Evolutionary conservation across 2,113 vertebrate genomes (phyloP).

Genomic region (Psilopsiagon aurifrons): DNA sequence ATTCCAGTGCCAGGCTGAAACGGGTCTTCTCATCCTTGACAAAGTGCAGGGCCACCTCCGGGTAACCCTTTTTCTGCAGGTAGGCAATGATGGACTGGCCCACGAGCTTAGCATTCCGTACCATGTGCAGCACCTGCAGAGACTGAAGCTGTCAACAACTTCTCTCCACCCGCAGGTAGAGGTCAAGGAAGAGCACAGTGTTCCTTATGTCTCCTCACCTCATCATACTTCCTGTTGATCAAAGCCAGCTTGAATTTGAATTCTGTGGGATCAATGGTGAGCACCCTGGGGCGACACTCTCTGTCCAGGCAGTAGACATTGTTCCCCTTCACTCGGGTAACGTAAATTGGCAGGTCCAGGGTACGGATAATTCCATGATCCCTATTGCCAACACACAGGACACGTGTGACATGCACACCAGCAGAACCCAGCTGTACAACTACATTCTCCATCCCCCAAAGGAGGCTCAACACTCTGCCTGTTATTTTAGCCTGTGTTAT

Average conservation of each 20-base stretch:
- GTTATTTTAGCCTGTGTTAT: neutral
- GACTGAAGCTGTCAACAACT: neutral
- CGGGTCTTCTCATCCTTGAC: conserved; percentile 98
- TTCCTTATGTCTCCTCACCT: conserved; percentile 73
- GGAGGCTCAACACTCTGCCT: neutral
- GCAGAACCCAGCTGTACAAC: no score
- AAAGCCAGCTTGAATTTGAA: conserved; percentile 96
- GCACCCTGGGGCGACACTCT: conserved; percentile 90
- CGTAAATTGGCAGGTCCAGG: conserved; percentile 95
- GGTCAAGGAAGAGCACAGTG: neutral
- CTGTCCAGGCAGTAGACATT: conserved; percentile 95
- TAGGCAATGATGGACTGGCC: conserved; percentile 99
- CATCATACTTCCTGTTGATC: conserved; percentile 95
- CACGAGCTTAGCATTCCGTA: conserved; percentile 93
- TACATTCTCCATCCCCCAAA: neutral
- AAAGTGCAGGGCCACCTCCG: conserved; percentile 95
- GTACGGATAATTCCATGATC: conserved; percentile 97
- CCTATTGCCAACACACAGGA: conserved; percentile 33
- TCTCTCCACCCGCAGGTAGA: no score
- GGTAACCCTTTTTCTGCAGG: conserved; percentile 97
- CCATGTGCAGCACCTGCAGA: conserved; percentile 94
- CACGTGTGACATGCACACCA: accelerated
- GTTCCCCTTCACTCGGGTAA: conserved; percentile 93
- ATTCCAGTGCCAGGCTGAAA: conserved; percentile 92
- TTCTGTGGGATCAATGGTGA: conserved; percentile 95